Evolutionary conservation across 2,888 invertebrate genomes (phyloP).

Genomic region (Mycogona germanica): DNA sequence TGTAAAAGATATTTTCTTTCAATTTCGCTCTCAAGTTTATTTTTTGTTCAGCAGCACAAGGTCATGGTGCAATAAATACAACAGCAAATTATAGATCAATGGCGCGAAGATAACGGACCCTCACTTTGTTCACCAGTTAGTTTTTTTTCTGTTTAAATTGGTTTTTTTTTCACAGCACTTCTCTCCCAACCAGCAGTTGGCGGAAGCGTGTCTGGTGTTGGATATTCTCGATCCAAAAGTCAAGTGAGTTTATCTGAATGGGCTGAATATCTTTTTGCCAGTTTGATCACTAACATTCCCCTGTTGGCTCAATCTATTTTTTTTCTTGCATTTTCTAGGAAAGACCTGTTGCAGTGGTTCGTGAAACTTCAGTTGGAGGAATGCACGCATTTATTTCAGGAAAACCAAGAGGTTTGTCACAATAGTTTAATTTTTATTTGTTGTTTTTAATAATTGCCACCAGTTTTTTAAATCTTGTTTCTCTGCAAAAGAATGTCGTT

Average conservation of each 20-base stretch:
- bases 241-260: constrained; percentile 40
- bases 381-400: constrained; percentile 84
- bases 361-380: constrained; percentile 74
- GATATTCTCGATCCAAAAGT: constrained; percentile 78
- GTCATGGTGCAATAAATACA: too few relatives aligned
- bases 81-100: too few relatives aligned
- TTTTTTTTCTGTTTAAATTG: too few relatives aligned
- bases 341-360: constrained; percentile 82
- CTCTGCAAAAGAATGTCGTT: too few relatives aligned
- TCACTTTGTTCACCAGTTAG: too few relatives aligned
- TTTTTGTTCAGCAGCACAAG: too few relatives aligned
- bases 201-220: constrained; percentile 68
- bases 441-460: too few relatives aligned
- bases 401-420: constrained; percentile 75
- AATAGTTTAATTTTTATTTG: too few relatives aligned
- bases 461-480: too few relatives aligned
- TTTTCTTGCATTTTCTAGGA: constrained; percentile 30
- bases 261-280: neutral
- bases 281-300: neutral
- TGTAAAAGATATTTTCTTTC: too few relatives aligned
- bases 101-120: too few relatives aligned
- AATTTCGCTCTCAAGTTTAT: too few relatives aligned
- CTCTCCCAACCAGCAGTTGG: constrained; percentile 50
- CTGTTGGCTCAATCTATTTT: neutral
- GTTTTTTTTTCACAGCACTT: constrained; percentile 41